These are phyloP conservation scores for Gulo gulo DNA, from an alignment of 2,113 vertebrate genomes.

Conservation along the genomic window DNA sequence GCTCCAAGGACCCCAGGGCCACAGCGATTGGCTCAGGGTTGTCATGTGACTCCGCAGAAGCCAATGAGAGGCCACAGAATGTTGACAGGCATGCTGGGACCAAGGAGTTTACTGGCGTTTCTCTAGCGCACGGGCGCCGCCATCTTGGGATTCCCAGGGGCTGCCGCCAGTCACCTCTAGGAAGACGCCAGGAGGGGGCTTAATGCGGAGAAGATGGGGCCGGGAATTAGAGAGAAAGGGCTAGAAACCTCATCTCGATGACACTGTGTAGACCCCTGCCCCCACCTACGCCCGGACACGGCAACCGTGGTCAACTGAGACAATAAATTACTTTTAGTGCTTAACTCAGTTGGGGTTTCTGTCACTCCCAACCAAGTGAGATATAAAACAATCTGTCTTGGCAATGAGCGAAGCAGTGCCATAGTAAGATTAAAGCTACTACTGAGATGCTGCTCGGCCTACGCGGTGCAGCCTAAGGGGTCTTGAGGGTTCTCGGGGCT, in stretches of 20 bases:
- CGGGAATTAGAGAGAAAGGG: not conserved
- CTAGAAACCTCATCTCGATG: not conserved
- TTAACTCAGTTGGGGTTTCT: not conserved
- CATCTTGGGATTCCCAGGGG: accelerated
- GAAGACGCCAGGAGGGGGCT: not conserved
- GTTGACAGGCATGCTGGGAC: not conserved
- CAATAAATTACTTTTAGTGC: not conserved
- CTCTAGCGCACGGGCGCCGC: not conserved
- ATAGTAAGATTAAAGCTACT: not conserved
- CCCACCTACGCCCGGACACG: not conserved
- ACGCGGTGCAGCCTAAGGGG: not conserved
- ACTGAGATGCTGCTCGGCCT: accelerated
- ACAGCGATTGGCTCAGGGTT: not conserved
- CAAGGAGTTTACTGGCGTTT: not conserved
- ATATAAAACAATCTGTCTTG: not conserved
- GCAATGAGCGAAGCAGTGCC: not conserved
- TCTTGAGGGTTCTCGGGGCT: not conserved
- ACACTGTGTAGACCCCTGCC: not conserved
- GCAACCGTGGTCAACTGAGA: not conserved
- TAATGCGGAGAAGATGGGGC: not conserved
- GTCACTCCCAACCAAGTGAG: not conserved
- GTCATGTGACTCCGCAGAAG: not conserved
- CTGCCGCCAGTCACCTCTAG: accelerated
- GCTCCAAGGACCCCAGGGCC: not conserved
- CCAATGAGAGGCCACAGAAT: not conserved